Percentiles rank a stretch among this genome's conserved stretches.
Evolutionary conservation across 2,888 invertebrate genomes (phyloP).

Genomic region (Julus scanicus): DNA sequence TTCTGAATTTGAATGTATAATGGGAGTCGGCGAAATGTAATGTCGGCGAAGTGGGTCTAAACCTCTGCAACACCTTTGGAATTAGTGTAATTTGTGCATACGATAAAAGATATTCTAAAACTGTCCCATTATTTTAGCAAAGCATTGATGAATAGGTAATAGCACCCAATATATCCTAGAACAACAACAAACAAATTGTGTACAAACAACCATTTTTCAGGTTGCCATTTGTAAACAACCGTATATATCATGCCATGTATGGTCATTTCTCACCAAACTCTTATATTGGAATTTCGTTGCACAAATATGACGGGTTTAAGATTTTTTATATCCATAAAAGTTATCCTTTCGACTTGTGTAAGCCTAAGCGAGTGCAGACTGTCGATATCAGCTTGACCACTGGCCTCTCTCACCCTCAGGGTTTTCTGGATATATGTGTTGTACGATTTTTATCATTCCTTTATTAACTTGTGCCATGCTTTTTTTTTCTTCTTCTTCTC

Average conservation of each 20-base stretch:
- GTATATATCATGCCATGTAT: neutral
- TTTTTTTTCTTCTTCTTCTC: neutral
- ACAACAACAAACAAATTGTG: too few relatives aligned
- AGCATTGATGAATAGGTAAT: too few relatives aligned
- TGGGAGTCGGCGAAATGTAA: too few relatives aligned
- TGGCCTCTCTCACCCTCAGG: conserved; percentile 10
- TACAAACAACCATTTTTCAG: too few relatives aligned
- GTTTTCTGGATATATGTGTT: neutral
- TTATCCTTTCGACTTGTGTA: neutral
- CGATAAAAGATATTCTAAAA: too few relatives aligned
- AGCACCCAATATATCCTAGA: too few relatives aligned
- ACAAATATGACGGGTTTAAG: neutral
- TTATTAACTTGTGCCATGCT: neutral
- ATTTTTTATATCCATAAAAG: neutral
- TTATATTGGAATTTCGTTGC: neutral
- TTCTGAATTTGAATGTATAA: too few relatives aligned
- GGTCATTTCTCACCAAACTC: neutral
- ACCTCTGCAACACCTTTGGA: too few relatives aligned
- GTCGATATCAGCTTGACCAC: conserved; percentile 38
- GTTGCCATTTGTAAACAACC: neutral
- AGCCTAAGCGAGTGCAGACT: neutral
- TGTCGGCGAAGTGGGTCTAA: too few relatives aligned
- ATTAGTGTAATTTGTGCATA: too few relatives aligned
- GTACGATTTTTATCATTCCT: conserved; percentile 26
- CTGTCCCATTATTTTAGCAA: too few relatives aligned